Evolutionary conservation across 1,140 invertebrate species (phyloP), one percentile per base, ranked within the genome.

Genomic region (Heliconius himera): DNA sequence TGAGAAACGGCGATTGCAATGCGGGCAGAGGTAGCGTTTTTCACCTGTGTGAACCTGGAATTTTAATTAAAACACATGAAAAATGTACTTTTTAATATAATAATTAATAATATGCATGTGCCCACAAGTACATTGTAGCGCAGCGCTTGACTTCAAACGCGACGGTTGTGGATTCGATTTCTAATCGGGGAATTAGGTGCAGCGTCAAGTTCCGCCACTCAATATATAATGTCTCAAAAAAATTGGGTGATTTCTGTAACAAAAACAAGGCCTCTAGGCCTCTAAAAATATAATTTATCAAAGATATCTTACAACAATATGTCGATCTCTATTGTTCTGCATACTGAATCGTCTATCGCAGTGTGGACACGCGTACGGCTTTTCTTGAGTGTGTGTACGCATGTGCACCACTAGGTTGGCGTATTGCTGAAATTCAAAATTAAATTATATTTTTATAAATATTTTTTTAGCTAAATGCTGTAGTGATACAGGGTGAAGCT

Each of bases 261-360:
- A 16, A 51, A 46, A 16, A 41, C 11, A 41, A 13, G 18, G 18
- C 1, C 49, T n/a, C n/a, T n/a, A n/a, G n/a, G n/a, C n/a, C n/a
- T 51, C 16, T n/a, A 56, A 22, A 56, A 22, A 22, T 8, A 56
- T 56, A 22, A 56, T 66, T 4, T 66, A 66, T 56, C 20, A 56
- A n/a, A 56, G 2, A 78, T 46, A 46, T 87, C 91, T 88, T 22
- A 94, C 93, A 16, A 93, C 91, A 29, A 94, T 83, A 84, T 94
- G 93, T 51, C 93, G 73, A 81, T 94, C 93, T 6, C 93, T 81
- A 83, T 94, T 94, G 81, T 91, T 93, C 56, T 89, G 87, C 93
- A 94, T 94, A 78, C 90, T 92, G 88, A 97, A 97, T n/a, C 95
- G 93, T 75, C 96, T 95, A 66, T 95, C 94, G 87, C 96, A 97